Evolutionary conservation across 2,888 invertebrate species (phyloP).

Genomic region (Ceraclea dissimilis): DNA sequence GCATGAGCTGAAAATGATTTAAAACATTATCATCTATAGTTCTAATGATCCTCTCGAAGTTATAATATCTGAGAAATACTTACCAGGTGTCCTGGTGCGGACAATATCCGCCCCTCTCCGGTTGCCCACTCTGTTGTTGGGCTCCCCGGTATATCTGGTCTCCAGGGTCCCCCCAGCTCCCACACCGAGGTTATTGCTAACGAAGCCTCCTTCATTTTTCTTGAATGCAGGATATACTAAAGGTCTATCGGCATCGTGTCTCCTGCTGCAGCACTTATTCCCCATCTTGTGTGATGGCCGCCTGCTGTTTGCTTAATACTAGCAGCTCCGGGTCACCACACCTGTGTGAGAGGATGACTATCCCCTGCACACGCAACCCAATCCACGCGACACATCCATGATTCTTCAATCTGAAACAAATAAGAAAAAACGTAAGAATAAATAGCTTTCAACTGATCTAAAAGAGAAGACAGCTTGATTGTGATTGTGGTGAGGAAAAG

Average conservation of each 20-base stretch:
- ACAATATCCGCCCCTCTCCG: conserved; percentile 67
- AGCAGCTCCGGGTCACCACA: too few relatives aligned
- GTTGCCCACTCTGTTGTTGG: conserved; percentile 61
- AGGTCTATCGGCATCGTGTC: conserved; percentile 65
- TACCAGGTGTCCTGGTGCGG: conserved; percentile 52
- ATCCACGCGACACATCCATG: not conserved
- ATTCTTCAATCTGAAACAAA: not conserved
- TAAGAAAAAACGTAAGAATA: too few relatives aligned
- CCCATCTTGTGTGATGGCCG: conserved; percentile 53
- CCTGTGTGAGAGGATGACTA: not conserved
- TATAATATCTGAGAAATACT: conserved; percentile 27
- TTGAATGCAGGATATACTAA: conserved; percentile 47
- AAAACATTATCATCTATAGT: too few relatives aligned
- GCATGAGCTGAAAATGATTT: conserved; percentile 16
- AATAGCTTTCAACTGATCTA: too few relatives aligned
- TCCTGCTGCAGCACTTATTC: conserved; percentile 82
- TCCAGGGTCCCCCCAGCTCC: conserved; percentile 31
- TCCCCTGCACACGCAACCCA: not conserved
- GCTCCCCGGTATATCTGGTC: conserved; percentile 72
- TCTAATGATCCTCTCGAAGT: too few relatives aligned
- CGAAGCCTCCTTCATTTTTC: conserved; percentile 41
- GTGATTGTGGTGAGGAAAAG: too few relatives aligned
- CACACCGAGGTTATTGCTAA: conserved; percentile 15
- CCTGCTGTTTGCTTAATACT: too few relatives aligned
- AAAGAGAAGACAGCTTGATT: too few relatives aligned